Percentiles rank a stretch among this genome's conserved stretches.
Conservation (phyloP, 2,113 vertebrate genomes). For the Eira barbara region DNA sequence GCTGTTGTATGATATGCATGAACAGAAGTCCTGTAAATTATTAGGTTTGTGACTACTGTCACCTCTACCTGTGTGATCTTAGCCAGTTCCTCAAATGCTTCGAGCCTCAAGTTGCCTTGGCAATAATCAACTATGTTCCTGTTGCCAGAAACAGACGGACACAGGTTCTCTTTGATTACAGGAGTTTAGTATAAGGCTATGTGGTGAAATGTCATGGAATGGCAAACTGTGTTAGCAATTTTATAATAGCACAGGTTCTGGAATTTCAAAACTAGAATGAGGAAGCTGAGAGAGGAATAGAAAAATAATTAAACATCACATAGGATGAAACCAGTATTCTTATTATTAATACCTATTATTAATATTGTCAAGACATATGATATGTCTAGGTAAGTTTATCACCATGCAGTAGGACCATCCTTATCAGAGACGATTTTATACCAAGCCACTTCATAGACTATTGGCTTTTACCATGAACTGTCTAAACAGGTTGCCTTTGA, state of each 20-base stretch:
- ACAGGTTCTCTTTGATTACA: neutral
- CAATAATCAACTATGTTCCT: neutral
- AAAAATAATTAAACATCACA: neutral
- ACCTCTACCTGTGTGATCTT: neutral
- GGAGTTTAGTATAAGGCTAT: neutral
- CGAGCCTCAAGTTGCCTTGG: neutral
- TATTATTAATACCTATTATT: neutral
- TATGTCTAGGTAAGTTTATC: neutral
- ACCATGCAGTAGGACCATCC: rapidly evolving
- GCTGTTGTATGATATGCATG: neutral
- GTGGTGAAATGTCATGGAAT: neutral
- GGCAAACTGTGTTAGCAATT: neutral
- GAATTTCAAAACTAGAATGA: neutral
- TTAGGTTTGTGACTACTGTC: neutral
- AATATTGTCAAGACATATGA: neutral
- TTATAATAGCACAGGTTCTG: neutral
- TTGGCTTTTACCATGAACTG: neutral
- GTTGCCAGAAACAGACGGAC: neutral
- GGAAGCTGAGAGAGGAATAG: neutral
- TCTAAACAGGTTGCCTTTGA: neutral
- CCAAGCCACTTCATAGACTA: neutral
- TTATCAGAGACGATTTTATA: neutral
- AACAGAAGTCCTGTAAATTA: neutral
- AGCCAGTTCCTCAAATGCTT: neutral
- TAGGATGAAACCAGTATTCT: neutral